Evolutionary conservation across 2,797 vertebrate species (phyloP).

Genomic region (Adelosebastes latens): DNA sequence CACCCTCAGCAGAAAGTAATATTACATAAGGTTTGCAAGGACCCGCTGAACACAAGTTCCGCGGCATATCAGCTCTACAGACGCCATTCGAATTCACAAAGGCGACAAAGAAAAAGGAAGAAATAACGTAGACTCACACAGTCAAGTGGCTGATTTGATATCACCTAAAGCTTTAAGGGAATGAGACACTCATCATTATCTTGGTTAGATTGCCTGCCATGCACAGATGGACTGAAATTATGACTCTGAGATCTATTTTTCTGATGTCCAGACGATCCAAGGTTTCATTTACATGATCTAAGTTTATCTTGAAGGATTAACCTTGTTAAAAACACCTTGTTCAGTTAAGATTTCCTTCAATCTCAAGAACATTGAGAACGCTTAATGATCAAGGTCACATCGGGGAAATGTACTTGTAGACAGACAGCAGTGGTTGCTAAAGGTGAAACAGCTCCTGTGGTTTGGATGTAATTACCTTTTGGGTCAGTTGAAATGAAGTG

Average conservation of each 20-base stretch:
- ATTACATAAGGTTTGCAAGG: conserved; percentile 24
- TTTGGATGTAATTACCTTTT: conserved; percentile 9
- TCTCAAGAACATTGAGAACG: not conserved
- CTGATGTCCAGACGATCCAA: not conserved
- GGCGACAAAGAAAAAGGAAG: conserved; percentile 1
- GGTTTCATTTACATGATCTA: conserved; percentile 8
- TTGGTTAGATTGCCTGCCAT: not conserved
- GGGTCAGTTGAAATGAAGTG: not conserved
- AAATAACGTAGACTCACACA: not conserved
- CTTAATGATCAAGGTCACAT: not conserved
- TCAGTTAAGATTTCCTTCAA: conserved; percentile 9
- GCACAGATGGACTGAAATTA: conserved; percentile 6
- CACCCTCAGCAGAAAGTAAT: conserved; percentile 53
- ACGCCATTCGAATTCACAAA: not conserved
- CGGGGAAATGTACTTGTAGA: not conserved
- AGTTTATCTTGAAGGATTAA: conserved; percentile 10
- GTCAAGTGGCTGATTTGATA: not conserved
- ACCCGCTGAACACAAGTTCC: conserved; percentile 1
- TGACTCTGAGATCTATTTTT: conserved; percentile 12
- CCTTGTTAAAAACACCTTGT: not conserved
- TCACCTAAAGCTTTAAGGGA: not conserved
- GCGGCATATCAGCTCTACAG: not conserved
- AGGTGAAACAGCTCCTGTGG: not conserved
- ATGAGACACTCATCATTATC: conserved; percentile 22
- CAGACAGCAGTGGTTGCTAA: not conserved